These are phyloP conservation scores for Oncorhynchus nerka DNA, from an alignment of 2,113 vertebrate species.

Conservation along the genomic window DNA sequence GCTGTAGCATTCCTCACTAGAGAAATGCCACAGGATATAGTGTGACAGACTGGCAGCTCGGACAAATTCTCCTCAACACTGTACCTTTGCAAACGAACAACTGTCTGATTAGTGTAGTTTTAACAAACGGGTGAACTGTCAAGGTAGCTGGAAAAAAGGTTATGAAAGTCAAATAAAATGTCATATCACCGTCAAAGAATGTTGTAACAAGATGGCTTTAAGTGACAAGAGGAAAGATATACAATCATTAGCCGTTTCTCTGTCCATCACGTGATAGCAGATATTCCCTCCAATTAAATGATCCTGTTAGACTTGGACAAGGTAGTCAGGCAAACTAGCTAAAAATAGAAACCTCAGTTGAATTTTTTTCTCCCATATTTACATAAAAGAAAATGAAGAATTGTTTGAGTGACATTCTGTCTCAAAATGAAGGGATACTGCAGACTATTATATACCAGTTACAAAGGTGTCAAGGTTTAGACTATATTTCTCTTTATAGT, in stretches of 20 bases:
- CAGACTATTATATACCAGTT: no score
- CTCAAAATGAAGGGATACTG: no score
- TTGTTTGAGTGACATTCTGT: no score
- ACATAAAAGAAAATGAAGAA: no score
- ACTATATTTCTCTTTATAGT: no score
- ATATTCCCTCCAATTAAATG: no score
- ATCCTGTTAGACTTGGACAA: no score
- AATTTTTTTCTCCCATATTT: no score
- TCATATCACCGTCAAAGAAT: constrained; percentile 7
- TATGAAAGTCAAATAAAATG: constrained; percentile 21
- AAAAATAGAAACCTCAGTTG: no score
- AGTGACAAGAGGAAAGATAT: neutral
- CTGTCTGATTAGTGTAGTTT: neutral
- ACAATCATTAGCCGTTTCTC: neutral
- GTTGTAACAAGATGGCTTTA: constrained; percentile 13
- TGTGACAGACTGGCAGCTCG: constrained; percentile 1
- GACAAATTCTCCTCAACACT: neutral
- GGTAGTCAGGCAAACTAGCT: no score
- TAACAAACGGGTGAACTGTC: neutral
- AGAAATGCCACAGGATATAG: neutral
- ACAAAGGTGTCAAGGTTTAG: no score
- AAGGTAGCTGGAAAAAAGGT: neutral
- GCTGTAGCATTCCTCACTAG: neutral
- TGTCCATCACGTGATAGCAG: no score
- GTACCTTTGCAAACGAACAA: neutral